Percentiles rank a stretch among this genome's conserved stretches.
Evolutionary conservation across 2,113 vertebrate species (phyloP).

Genomic region (Eulemur rufifrons): DNA sequence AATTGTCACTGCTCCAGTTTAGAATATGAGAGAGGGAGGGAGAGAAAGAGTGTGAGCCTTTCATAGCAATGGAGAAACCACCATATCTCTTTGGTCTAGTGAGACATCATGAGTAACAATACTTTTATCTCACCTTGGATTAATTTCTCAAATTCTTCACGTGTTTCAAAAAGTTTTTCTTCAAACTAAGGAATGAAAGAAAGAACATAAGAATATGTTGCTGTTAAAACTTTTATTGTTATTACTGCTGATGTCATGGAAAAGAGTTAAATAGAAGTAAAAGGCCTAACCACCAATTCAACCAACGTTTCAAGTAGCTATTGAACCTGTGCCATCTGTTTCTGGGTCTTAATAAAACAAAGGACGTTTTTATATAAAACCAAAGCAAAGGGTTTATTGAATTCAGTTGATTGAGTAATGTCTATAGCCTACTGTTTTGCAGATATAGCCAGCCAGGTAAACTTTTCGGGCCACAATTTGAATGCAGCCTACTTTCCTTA

Average conservation of each 20-base stretch:
- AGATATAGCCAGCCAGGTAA: too few relatives aligned
- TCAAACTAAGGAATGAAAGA: slow-evolving; percentile 77
- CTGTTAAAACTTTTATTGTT: background rate
- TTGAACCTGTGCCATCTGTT: background rate
- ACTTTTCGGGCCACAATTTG: background rate
- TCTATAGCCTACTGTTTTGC: background rate
- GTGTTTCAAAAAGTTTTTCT: slow-evolving; percentile 72
- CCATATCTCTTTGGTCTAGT: background rate
- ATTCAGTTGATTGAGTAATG: background rate
- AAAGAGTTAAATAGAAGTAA: background rate
- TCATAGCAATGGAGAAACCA: background rate
- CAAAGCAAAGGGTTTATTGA: background rate
- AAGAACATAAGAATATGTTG: background rate
- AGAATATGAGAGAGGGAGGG: background rate
- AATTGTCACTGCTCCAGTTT: background rate
- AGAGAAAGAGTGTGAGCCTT: background rate
- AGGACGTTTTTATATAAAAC: background rate
- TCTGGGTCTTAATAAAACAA: background rate
- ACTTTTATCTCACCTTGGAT: slow-evolving; percentile 62
- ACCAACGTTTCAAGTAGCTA: background rate
- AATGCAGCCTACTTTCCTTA: background rate
- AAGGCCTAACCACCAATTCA: background rate
- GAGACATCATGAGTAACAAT: background rate
- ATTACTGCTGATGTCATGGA: background rate
- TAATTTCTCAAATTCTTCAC: slow-evolving; percentile 74